Evolutionary conservation across 2,888 invertebrate species (phyloP).

Genomic region (Leucoma salicis): DNA sequence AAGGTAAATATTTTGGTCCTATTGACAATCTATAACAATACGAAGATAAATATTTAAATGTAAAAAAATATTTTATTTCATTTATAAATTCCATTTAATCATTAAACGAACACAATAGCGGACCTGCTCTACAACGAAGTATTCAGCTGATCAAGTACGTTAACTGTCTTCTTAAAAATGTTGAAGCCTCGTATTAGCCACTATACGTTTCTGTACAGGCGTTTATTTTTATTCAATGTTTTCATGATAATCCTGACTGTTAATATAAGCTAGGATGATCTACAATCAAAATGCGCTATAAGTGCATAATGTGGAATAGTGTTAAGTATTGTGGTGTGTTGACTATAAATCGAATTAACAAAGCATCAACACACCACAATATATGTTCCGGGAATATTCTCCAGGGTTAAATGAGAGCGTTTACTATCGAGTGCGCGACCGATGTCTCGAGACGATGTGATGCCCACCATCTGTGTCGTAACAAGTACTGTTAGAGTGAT

Average conservation of each 20-base stretch:
- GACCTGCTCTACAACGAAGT: too few species aligned
- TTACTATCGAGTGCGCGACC: constrained; percentile 20
- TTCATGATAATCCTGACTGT: constrained; percentile 13
- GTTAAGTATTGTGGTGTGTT: constrained; percentile 20
- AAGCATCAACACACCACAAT: constrained; percentile 17
- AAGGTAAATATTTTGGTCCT: too few species aligned
- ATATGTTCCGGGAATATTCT: constrained; percentile 6
- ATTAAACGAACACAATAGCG: constrained; percentile 6
- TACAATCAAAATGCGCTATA: constrained; percentile 42
- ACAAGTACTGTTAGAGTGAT: constrained; percentile 12
- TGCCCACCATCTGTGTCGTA: constrained; percentile 33
- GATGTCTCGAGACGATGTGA: constrained; percentile 21
- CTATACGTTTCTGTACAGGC: constrained; percentile 24
- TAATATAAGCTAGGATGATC: constrained; percentile 44
- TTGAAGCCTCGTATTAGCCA: constrained; percentile 33
- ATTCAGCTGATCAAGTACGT: not conserved
- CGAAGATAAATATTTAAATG: too few species aligned
- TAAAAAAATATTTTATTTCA: too few species aligned
- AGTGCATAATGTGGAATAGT: constrained; percentile 37
- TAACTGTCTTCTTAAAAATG: too few species aligned
- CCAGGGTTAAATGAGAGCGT: constrained; percentile 16
- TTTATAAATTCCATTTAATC: too few species aligned
- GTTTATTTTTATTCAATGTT: constrained; percentile 5
- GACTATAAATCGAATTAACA: constrained; percentile 1
- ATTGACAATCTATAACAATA: too few species aligned